These are phyloP conservation scores for Tragelaphus eurycerus DNA, from an alignment of 2,797 vertebrate genomes.

Conservation along the genomic window DNA sequence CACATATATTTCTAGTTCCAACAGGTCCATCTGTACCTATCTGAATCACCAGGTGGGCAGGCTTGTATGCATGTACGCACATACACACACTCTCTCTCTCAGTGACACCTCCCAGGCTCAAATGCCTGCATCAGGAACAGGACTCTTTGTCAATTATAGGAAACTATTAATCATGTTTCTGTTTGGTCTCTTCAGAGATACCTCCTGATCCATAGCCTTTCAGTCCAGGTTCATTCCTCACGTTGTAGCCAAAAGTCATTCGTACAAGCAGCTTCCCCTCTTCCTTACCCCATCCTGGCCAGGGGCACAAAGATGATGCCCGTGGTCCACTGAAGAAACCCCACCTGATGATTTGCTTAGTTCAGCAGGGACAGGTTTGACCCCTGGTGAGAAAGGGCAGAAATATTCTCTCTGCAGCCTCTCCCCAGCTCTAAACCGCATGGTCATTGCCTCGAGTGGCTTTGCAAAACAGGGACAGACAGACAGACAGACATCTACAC, in stretches of 20 bases:
- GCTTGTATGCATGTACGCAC: not conserved
- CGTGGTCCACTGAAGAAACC: not conserved
- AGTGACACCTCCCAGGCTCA: not conserved
- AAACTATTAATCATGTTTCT: conserved; percentile 41
- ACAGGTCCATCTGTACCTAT: not conserved
- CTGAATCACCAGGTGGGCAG: conserved; percentile 16
- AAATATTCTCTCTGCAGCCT: not conserved
- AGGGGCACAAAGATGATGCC: not conserved
- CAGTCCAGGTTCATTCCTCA: not conserved
- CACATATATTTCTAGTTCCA: not conserved
- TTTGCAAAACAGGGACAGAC: not conserved
- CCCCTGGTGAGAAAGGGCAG: not conserved
- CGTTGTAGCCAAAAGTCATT: not conserved
- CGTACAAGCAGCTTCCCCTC: not conserved
- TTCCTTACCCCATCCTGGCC: not conserved
- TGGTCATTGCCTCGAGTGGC: not conserved
- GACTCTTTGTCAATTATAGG: not conserved
- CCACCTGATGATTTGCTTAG: not conserved
- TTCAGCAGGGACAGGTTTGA: not conserved
- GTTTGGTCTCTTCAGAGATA: conserved; percentile 17
- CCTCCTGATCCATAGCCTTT: not conserved
- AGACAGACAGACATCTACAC: conserved; percentile 48
- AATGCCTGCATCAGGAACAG: not conserved
- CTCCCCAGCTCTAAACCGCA: not conserved
- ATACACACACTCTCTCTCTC: too few relatives aligned